Conservation (phyloP, 2,113 vertebrate genomes). For the Oryctolagus cuniculus region mOryCun1.1 NC_091453.1:130376501-130377000, state of each 20-base stretch:
- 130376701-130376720: neutral
- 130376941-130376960: neutral
- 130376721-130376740: conserved; percentile 1
- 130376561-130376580: neutral
- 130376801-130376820: neutral
- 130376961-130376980: conserved; percentile 3
- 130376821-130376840: neutral
- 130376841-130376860: neutral
- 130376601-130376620: neutral
- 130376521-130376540: neutral
- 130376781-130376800: neutral
- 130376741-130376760: neutral
- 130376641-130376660: neutral
- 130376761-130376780: neutral
- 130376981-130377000: neutral
- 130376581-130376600: neutral
- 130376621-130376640: neutral
- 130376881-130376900: neutral
- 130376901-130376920: neutral
- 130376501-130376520: neutral
- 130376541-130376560: neutral
- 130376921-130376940: neutral
- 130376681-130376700: neutral
- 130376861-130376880: neutral
- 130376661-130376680: neutral